A percentile compares a stretch with the other conserved stretches of the same genome.
These are phyloP conservation scores for Tricholaema leucomelas DNA, from an alignment of 2,113 vertebrate genomes.

Conservation along the genomic window DNA sequence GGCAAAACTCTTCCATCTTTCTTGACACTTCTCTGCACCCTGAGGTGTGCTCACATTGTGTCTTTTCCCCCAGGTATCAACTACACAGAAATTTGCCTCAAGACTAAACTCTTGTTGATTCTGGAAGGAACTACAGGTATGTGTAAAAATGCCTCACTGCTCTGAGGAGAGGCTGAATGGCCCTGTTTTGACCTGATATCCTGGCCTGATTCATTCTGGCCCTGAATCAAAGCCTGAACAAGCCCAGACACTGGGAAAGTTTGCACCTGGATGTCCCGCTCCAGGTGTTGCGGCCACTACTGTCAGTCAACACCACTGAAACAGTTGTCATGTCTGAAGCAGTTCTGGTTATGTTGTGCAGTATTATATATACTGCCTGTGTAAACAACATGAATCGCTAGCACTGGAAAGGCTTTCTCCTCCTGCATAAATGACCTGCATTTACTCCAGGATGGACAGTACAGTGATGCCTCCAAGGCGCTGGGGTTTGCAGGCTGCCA, in stretches of 20 bases:
- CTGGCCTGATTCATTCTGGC: neutral
- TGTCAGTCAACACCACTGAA: neutral
- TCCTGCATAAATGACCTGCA: neutral
- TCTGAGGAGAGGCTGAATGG: neutral
- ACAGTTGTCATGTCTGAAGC: neutral
- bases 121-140: neutral
- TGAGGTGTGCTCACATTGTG: neutral
- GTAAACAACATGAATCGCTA: neutral
- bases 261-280: neutral
- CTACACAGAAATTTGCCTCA: neutral
- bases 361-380: neutral
- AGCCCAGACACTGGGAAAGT: neutral
- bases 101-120: neutral
- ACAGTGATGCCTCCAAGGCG: neutral
- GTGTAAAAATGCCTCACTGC: neutral
- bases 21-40: neutral
- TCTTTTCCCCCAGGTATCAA: neutral
- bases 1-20: neutral
- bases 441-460: neutral
- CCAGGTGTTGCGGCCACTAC: neutral
- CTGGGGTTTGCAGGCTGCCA: neutral
- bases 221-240: constrained; percentile 13
- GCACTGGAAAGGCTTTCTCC: neutral
- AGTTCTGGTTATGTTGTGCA: neutral
- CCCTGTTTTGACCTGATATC: neutral